Conservation (phyloP, 2,797 vertebrate genomes). For the Synanceia verrucosa region DNA sequence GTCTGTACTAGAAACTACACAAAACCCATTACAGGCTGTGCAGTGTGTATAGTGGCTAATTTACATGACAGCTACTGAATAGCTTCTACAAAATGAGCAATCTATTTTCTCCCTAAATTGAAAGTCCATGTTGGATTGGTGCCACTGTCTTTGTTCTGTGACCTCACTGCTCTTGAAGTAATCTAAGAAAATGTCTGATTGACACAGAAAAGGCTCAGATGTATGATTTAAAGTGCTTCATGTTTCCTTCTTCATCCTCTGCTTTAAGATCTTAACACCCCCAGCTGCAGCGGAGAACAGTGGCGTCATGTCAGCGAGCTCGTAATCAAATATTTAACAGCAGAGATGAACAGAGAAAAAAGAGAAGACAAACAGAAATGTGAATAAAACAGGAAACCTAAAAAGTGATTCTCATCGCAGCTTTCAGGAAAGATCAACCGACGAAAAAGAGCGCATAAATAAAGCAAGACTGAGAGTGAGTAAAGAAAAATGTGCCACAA, state of each 20-base stretch:
- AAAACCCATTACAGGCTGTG: slow-evolving; percentile 7
- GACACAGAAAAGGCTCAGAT: slow-evolving; percentile 31
- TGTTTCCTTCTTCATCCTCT: slow-evolving; percentile 37
- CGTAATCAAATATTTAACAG: slow-evolving; percentile 66
- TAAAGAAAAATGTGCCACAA: slow-evolving; percentile 2
- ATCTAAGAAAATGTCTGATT: not conserved
- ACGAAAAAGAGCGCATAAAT: not conserved
- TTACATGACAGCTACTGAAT: slow-evolving; percentile 1
- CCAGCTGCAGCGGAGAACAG: slow-evolving; percentile 35
- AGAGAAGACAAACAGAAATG: slow-evolving; percentile 9
- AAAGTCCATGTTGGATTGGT: not conserved
- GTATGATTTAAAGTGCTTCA: slow-evolving; percentile 27
- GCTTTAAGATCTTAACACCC: slow-evolving; percentile 47
- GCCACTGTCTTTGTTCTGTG: not conserved
- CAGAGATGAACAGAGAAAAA: slow-evolving; percentile 26
- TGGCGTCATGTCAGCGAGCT: slow-evolving; percentile 50
- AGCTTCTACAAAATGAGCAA: slow-evolving; percentile 5
- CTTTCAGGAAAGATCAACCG: not conserved
- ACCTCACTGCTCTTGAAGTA: slow-evolving; percentile 4
- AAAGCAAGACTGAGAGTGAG: not conserved
- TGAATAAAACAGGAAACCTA: slow-evolving; percentile 10
- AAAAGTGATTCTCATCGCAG: slow-evolving; percentile 13
- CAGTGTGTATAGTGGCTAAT: slow-evolving; percentile 18
- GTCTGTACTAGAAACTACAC: not conserved
- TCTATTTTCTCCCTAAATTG: slow-evolving; percentile 1